A percentile compares a stretch with the other conserved stretches of the same genome.
These are phyloP conservation scores for Montipora capitata DNA, from an alignment of 92 coral and sea anemone genomes.

Conservation along the genomic window DNA sequence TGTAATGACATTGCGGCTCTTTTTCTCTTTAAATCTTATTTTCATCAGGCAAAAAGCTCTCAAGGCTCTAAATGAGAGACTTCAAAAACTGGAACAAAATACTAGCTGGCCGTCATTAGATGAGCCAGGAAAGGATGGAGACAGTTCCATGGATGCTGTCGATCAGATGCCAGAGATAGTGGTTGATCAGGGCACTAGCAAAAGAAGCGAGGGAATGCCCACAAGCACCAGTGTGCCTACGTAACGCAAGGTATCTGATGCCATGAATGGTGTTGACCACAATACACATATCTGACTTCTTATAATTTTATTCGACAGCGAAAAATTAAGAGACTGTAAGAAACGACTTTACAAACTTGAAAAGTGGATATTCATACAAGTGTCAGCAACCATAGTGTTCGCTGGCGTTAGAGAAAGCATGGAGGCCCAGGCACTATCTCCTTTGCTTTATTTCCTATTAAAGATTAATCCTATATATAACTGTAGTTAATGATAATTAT, in stretches of 20 bases:
- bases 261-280: background rate
- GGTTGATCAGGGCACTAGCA: constrained; percentile 70
- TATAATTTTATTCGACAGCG: background rate
- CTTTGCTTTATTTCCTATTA: too few relatives aligned
- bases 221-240: constrained; percentile 71
- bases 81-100: constrained; percentile 94
- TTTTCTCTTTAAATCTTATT: background rate
- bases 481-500: too few relatives aligned
- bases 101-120: constrained; percentile 97
- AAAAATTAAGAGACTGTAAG: background rate
- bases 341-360: too few relatives aligned
- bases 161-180: constrained; percentile 82
- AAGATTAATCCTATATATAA: too few relatives aligned
- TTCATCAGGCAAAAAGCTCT: constrained; percentile 92
- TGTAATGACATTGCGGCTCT: background rate
- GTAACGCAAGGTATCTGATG: constrained; percentile 46
- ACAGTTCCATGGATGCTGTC: constrained; percentile 66
- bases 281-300: background rate
- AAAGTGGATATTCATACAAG: too few relatives aligned
- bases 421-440: too few relatives aligned
- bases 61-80: constrained; percentile 95
- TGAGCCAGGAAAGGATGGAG: constrained; percentile 60
- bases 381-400: too few relatives aligned
- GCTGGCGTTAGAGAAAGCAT: too few relatives aligned
- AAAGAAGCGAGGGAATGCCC: constrained; percentile 68